Conservation (phyloP, 2,113 vertebrate species). For the Triplophysa dalaica region DNA sequence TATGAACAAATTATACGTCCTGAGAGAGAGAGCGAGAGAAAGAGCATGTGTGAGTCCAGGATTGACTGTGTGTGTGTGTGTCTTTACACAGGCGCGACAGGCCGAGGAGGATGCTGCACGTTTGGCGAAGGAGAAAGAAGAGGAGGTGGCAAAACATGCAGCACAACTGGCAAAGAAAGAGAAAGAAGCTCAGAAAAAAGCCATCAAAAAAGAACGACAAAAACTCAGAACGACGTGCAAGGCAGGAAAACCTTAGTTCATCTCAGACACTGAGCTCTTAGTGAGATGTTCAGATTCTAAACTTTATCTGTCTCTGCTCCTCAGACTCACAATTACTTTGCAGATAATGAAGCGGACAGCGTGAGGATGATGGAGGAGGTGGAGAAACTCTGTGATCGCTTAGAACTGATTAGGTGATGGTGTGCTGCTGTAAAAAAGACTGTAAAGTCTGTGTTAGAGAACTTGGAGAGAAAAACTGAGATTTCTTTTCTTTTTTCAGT, state of each 20-base stretch:
- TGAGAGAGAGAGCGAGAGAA: neutral
- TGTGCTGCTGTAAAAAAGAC: neutral
- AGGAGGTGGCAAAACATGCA: slow-evolving; percentile 88
- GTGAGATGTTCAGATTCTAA: neutral
- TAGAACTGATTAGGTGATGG: slow-evolving; percentile 88
- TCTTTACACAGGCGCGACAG: slow-evolving; percentile 82
- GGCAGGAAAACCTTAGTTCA: slow-evolving; percentile 64
- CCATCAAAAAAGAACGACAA: slow-evolving; percentile 96
- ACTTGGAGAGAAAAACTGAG: neutral
- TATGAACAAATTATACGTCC: slow-evolving; percentile 64
- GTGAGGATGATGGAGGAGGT: slow-evolving; percentile 99
- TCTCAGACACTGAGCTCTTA: neutral
- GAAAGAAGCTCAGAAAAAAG: slow-evolving; percentile 98
- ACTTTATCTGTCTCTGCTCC: neutral
- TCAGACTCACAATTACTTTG: slow-evolving; percentile 97
- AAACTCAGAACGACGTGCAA: slow-evolving; percentile 96
- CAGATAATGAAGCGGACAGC: slow-evolving; percentile 85
- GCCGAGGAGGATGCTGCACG: slow-evolving; percentile 89
- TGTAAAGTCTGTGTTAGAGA: no score
- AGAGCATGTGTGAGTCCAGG: no score
- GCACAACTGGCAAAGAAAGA: slow-evolving; percentile 91
- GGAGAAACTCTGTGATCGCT: slow-evolving; percentile 95
- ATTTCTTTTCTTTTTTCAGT: slow-evolving; percentile 71
- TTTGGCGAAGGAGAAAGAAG: slow-evolving; percentile 90
- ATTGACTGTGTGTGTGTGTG: slow-evolving; percentile 38